Evolutionary conservation across 1,140 invertebrate species (phyloP).

Genomic region (Arion vulgaris): DNA sequence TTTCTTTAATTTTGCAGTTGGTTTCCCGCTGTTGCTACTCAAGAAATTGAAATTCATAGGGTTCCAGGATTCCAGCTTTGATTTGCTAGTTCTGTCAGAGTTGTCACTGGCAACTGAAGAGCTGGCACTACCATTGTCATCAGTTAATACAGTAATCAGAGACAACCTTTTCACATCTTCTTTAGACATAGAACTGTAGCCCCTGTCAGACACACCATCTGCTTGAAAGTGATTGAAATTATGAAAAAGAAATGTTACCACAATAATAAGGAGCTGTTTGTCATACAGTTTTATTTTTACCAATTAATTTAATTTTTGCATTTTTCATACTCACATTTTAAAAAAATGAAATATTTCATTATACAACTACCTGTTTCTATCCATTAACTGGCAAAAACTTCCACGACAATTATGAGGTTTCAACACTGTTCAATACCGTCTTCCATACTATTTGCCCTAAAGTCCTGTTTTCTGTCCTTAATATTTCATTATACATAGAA

Average conservation of each 20-base stretch:
- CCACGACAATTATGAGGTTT: too few relatives aligned
- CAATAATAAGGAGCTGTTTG: too few relatives aligned
- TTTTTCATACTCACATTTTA: too few relatives aligned
- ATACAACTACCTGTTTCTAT: too few relatives aligned
- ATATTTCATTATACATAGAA: too few relatives aligned
- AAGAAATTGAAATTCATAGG: conserved; percentile 50
- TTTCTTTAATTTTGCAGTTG: conserved; percentile 16
- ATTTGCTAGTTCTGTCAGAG: background rate
- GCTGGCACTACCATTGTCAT: conserved; percentile 37
- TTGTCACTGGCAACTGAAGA: conserved; percentile 33
- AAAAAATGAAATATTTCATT: too few relatives aligned
- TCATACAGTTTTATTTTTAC: too few relatives aligned
- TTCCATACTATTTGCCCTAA: too few relatives aligned
- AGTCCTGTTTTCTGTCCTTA: too few relatives aligned
- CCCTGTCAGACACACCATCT: conserved; percentile 73
- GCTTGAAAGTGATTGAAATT: background rate
- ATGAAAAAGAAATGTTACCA: background rate
- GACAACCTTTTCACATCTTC: conserved; percentile 66
- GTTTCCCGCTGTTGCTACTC: background rate
- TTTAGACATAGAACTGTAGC: conserved; percentile 75
- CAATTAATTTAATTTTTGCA: too few relatives aligned
- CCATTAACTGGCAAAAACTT: too few relatives aligned
- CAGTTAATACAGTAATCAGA: conserved; percentile 41
- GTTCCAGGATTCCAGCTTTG: conserved; percentile 44
- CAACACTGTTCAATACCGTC: too few relatives aligned